A percentile compares a stretch with the other conserved stretches of the same genome.
phyloP scores from a whole-genome alignment of 2,797 vertebrate species.

The Podarcis lilfordi region DNA sequence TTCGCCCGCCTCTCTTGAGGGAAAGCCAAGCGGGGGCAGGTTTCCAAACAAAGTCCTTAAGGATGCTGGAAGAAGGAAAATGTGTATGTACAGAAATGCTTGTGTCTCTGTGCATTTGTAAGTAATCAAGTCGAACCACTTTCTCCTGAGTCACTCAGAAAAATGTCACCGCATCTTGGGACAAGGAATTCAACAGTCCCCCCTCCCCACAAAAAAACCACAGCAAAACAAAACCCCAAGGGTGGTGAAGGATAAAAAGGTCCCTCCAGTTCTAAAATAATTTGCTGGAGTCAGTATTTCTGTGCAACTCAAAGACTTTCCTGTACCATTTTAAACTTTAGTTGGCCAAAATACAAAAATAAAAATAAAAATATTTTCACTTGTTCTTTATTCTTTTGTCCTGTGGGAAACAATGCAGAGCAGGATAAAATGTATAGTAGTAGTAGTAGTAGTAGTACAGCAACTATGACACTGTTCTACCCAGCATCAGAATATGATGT shows the following conservation, averaged over 20 bases:
- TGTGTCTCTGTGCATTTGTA: too few species aligned
- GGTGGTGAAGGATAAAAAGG: too few species aligned
- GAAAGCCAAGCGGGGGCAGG: not conserved
- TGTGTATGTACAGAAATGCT: too few species aligned
- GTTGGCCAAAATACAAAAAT: not conserved
- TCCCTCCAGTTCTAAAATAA: not conserved
- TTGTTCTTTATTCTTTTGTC: not conserved
- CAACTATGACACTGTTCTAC: not conserved
- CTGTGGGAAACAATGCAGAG: too few species aligned
- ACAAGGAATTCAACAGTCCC: not conserved
- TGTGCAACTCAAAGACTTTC: not conserved
- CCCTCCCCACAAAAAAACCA: not conserved
- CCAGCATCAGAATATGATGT: too few species aligned
- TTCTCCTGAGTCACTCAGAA: not conserved
- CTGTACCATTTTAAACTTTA: too few species aligned
- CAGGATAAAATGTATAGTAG: too few species aligned
- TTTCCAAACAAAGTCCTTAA: not conserved
- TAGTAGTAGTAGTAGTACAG: too few species aligned
- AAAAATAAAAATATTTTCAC: not conserved
- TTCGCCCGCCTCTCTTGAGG: not conserved
- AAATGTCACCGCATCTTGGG: not conserved
- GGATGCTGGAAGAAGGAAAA: not conserved
- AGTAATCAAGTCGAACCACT: too few species aligned
- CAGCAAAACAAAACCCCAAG: too few species aligned
- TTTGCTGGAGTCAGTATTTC: not conserved